Evolutionary conservation across 2,888 invertebrate genomes (phyloP).

Genomic region (Masnerella sp.): DNA sequence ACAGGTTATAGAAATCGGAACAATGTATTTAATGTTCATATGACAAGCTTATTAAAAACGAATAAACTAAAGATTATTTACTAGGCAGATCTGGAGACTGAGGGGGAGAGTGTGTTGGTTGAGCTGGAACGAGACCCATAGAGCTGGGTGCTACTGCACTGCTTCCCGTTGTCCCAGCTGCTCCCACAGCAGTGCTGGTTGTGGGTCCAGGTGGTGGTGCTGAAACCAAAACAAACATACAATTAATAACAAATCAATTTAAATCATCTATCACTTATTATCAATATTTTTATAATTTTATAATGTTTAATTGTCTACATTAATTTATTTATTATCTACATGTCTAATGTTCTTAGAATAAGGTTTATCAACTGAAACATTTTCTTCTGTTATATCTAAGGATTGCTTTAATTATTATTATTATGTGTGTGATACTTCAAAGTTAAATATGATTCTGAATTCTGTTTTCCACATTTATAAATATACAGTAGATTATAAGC

Average conservation of each 20-base stretch:
- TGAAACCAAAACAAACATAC: slow-evolving; percentile 55
- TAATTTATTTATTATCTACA: too few species aligned
- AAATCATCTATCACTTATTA: too few species aligned
- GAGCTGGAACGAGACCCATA: slow-evolving; percentile 79
- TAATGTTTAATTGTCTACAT: neutral
- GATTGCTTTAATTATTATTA: neutral
- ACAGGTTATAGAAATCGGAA: slow-evolving; percentile 3
- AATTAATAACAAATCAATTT: neutral
- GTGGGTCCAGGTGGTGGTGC: slow-evolving; percentile 80
- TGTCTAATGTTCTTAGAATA: too few species aligned
- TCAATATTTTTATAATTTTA: too few species aligned
- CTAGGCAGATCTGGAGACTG: slow-evolving; percentile 87
- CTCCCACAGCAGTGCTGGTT: slow-evolving; percentile 78
- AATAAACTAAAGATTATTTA: too few species aligned
- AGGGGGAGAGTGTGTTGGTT: slow-evolving; percentile 80
- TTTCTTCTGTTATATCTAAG: neutral
- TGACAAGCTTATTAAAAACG: too few species aligned
- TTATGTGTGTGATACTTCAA: neutral
- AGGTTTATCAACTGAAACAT: too few species aligned
- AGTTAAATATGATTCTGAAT: neutral
- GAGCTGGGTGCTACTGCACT: slow-evolving; percentile 77
- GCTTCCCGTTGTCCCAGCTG: slow-evolving; percentile 79
- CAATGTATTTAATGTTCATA: neutral
- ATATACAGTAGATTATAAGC: slow-evolving; percentile 20
- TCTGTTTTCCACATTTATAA: slow-evolving; percentile 14